Conservation (phyloP, 2,113 vertebrate species). For the Notarius lentiginosus region DNA sequence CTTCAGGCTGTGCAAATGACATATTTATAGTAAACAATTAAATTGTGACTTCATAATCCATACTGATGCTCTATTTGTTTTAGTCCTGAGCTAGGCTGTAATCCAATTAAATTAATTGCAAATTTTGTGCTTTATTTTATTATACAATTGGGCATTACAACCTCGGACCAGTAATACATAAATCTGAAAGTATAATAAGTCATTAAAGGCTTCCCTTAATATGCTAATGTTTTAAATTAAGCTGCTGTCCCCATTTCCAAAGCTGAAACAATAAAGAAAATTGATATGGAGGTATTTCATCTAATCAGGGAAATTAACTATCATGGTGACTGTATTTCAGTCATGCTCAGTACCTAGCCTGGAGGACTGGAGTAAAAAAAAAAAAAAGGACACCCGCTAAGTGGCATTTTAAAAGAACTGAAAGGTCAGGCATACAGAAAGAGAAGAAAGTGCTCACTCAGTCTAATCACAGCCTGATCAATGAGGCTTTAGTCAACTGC, state of each 20-base stretch:
- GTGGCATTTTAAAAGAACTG: constrained; percentile 49
- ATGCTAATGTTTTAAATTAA: constrained; percentile 69
- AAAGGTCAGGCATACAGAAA: constrained; percentile 36
- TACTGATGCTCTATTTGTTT: constrained; percentile 56
- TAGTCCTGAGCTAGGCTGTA: constrained; percentile 57
- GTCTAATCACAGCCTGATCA: not conserved
- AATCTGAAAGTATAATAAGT: constrained; percentile 65
- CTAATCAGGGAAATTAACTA: constrained; percentile 56
- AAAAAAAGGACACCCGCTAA: constrained; percentile 56
- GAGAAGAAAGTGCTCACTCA: not conserved
- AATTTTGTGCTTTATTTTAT: constrained; percentile 64
- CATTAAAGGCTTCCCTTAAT: constrained; percentile 64
- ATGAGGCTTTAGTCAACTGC: not conserved
- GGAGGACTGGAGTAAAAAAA: constrained; percentile 46
- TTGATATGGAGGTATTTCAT: constrained; percentile 64
- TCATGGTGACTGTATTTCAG: constrained; percentile 59
- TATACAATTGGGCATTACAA: constrained; percentile 59
- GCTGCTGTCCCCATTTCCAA: constrained; percentile 53
- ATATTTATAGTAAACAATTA: constrained; percentile 58
- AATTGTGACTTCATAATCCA: constrained; percentile 55
- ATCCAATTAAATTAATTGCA: constrained; percentile 59
- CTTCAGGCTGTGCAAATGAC: constrained; percentile 45
- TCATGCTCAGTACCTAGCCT: constrained; percentile 51
- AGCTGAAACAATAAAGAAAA: constrained; percentile 64
- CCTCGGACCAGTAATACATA: constrained; percentile 55